Evolutionary conservation across 2,888 invertebrate genomes (phyloP), one percentile per base, ranked within the genome.

Genomic region (Azorinus chamasolen): DNA sequence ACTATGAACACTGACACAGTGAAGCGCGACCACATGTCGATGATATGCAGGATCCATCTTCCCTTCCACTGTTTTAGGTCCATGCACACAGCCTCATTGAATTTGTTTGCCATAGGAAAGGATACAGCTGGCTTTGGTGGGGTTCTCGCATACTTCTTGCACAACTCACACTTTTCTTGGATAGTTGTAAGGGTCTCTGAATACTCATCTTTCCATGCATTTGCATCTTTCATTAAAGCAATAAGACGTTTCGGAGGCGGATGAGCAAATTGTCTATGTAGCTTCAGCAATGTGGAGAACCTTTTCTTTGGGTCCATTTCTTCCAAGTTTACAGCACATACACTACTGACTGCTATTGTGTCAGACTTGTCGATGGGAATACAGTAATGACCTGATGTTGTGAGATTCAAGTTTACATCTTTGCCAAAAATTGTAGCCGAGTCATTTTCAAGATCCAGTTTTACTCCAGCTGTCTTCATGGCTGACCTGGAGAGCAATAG

Each of bases 81-180:
- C 57, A 73, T 76, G 10, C 75, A 71, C n/a, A 76, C 70, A 50
- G 51, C 63, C 48, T 83, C 83, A 65, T 79, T 79, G n/a, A 73
- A 76, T 24, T 45, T 22, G 2, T 22, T 58, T 18, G 68, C 75
- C 63, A 61, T 63, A 16, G 66, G 75, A 45, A 79, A 22, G 1
- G 64, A 53, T 12, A 83, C 74, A 14, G 74, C 69, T 27, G 71
- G 71, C 43, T 51, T 37, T 43, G 78, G 18, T 5, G 70, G 81
- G 20, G 74, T 83, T 46, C 45, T 71, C 1, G 76, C 46, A 63
- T 68, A 79, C 6, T 18, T n/a, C 46, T 72, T 62, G 51, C 77
- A 80, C 4, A 69, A 2, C 14, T 77, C 55, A 69, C 78, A 70
- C 32, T 70, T 48, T 22, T 14, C 24, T 22, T 63, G 41, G 32